Percentiles rank a stretch among this genome's conserved stretches.
Conservation (phyloP, 1,140 invertebrate genomes). For the Lepidurus arcticus region DNA sequence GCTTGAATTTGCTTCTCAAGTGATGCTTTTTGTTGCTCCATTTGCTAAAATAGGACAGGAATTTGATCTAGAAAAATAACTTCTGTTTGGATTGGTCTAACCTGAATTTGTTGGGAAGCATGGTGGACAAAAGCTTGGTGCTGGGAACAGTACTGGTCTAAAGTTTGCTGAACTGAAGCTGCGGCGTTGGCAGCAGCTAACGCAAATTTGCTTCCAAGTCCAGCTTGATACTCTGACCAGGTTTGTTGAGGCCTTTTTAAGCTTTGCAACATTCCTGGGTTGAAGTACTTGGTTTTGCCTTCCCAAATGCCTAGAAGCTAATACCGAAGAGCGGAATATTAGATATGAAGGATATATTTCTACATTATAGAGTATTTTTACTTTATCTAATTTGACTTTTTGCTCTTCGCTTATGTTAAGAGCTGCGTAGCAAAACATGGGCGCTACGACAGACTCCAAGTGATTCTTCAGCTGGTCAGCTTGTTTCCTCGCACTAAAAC, state of each 20-base stretch:
- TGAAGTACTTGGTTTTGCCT: constrained; percentile 91
- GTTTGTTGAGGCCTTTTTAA: constrained; percentile 69
- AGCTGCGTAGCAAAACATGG: constrained; percentile 91
- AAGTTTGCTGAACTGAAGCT: constrained; percentile 65
- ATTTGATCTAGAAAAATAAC: not conserved
- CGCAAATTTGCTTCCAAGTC: constrained; percentile 69
- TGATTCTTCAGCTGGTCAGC: constrained; percentile 82
- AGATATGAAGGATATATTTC: not conserved
- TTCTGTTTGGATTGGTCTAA: constrained; percentile 30
- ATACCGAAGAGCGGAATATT: constrained; percentile 37
- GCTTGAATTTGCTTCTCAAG: constrained; percentile 58
- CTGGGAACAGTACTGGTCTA: constrained; percentile 77
- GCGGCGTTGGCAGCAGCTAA: constrained; percentile 67
- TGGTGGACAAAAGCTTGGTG: constrained; percentile 92
- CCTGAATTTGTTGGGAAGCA: constrained; percentile 79
- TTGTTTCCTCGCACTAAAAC: constrained; percentile 82
- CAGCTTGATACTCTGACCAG: constrained; percentile 76
- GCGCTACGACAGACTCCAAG: constrained; percentile 87
- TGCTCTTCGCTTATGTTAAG: constrained; percentile 77
- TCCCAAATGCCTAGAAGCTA: constrained; percentile 87
- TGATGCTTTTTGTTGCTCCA: constrained; percentile 70
- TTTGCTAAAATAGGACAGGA: constrained; percentile 37
- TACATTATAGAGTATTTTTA: constrained; percentile 38
- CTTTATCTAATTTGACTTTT: constrained; percentile 81
- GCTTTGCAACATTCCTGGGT: constrained; percentile 72